phyloP scores from a whole-genome alignment of 2,888 invertebrate genomes.

The Ormia ochracea region DNA sequence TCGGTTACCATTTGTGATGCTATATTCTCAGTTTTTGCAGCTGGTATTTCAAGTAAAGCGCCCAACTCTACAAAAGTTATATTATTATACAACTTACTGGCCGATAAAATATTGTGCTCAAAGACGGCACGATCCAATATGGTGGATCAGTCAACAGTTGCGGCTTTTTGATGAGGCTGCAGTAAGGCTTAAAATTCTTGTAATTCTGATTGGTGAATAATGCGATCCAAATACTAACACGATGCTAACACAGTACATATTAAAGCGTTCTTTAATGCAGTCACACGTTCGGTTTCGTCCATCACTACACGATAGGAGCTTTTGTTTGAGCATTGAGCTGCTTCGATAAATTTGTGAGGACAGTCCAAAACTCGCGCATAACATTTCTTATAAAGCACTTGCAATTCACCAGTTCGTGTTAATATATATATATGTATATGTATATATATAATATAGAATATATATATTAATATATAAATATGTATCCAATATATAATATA shows the following conservation, averaged over 20 bases:
- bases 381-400: slow-evolving; percentile 96
- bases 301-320: slow-evolving; percentile 94
- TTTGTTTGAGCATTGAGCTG: slow-evolving; percentile 82
- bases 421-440: too few species aligned
- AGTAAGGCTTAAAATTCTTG: slow-evolving; percentile 95
- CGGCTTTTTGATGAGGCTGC: slow-evolving; percentile 94
- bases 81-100: slow-evolving; percentile 98
- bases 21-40: slow-evolving; percentile 95
- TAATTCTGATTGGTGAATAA: slow-evolving; percentile 93
- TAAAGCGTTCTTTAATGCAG: slow-evolving; percentile 94
- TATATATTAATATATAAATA: too few species aligned
- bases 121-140: slow-evolving; percentile 98
- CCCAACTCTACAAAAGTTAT: slow-evolving; percentile 97
- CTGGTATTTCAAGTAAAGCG: slow-evolving; percentile 92
- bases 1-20: slow-evolving; percentile 99
- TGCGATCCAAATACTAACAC: slow-evolving; percentile 98
- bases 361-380: slow-evolving; percentile 98
- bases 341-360: slow-evolving; percentile 85
- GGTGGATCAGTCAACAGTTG: slow-evolving; percentile 88
- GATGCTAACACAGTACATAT: slow-evolving; percentile 98
- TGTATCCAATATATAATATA: too few species aligned
- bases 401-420: too few species aligned
- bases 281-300: slow-evolving; percentile 95
- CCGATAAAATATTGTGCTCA: slow-evolving; percentile 97
- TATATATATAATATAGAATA: too few species aligned